Evolutionary conservation across 2,113 vertebrate genomes (phyloP), one percentile per base, ranked within the genome.

Genomic region (Acanthisitta chloris): DNA sequence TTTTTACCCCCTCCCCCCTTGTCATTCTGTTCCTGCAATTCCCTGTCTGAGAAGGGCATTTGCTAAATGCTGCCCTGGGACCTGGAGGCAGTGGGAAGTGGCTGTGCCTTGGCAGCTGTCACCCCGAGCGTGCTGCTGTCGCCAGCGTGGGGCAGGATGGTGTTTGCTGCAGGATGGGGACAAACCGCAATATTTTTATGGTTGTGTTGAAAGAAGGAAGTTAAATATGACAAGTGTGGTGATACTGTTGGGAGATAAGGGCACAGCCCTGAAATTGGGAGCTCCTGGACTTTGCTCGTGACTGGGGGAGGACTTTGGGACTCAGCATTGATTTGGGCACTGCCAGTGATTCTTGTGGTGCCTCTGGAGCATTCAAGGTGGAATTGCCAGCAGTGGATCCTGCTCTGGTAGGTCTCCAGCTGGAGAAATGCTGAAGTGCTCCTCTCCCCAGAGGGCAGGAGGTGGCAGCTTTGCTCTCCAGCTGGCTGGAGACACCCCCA

Each of bases 1-100:
- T 15, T 26, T 24, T 13, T 6, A 0, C 8, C 0, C 1, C 3
- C 2, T 62, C 19, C 38, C 2, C 9, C 70, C 69, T 46, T 62
- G 18, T 26, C 43, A 1, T 26, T 57, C 48, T 48, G 12, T 36
- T 17, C 46, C 59, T 90, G n/a, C 45, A 36, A 7, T 62, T 43
- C 61, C 25, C 12, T 34, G 45, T 36, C 4, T 8, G 7, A 28
- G 65, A 4, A 48, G 70, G 43, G 11, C 3, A 12, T 34, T 6
- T 3, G 49, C 9, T 7, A 19, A 62, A 24, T 2, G 29, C 42
- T 19, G 46, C 87, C 38, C 4, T 28, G 62, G 29, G 17, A 70
- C 31, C 51, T 9, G 71, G 19, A 42, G 34, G 71, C 61, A 17
- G 40, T 5, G 3, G 13, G 49, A 9, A 51, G 84, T 1, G 23